Evolutionary conservation across 2,888 invertebrate genomes (phyloP).

Genomic region (Euplexia lucipara): DNA sequence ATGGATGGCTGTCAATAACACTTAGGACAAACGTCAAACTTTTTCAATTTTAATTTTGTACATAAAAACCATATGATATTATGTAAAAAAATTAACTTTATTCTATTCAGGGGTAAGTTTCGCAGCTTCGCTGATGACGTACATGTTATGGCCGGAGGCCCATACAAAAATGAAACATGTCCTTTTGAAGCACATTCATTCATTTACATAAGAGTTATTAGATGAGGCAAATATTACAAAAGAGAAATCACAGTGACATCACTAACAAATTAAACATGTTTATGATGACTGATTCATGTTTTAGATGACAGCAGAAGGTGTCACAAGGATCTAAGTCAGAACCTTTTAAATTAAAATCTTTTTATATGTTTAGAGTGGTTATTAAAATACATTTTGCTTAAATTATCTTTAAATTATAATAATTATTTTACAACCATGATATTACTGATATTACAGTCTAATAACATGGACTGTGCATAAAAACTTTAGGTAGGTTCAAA

Average conservation of each 20-base stretch:
- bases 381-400: not conserved
- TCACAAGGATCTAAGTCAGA: not conserved
- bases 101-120: too few relatives aligned
- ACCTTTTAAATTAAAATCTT: not conserved
- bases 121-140: too few relatives aligned
- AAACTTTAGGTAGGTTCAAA: not conserved
- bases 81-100: too few relatives aligned
- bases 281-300: not conserved
- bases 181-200: slow-evolving; percentile 4
- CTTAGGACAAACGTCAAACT: too few relatives aligned
- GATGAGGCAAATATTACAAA: slow-evolving; percentile 22
- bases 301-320: not conserved
- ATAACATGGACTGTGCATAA: not conserved
- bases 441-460: not conserved
- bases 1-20: too few relatives aligned
- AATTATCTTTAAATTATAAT: not conserved
- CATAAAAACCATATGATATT: too few relatives aligned
- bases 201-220: slow-evolving; percentile 31
- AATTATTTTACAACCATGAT: not conserved
- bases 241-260: slow-evolving; percentile 30
- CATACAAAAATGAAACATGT: too few relatives aligned
- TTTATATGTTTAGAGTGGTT: not conserved
- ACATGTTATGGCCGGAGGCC: too few relatives aligned
- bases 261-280: slow-evolving; percentile 8
- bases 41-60: too few relatives aligned